These are phyloP conservation scores for Valencia hispanica DNA, from an alignment of 2,797 vertebrate species.

Conservation along the genomic window DNA sequence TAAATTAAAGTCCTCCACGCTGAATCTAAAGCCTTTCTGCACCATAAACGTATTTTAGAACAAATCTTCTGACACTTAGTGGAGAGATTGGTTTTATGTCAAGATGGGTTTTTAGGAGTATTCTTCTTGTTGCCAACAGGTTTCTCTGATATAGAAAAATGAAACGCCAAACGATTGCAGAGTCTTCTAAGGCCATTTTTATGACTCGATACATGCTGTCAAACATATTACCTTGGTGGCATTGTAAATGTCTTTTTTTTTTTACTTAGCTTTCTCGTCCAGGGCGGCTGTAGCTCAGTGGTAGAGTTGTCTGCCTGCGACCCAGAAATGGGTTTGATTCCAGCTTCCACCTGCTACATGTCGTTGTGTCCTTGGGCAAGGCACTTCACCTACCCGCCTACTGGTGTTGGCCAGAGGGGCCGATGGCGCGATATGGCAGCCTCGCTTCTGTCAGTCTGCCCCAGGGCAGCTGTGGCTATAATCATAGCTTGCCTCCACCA, in stretches of 20 bases:
- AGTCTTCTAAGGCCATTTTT: constrained; percentile 5
- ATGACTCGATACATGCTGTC: constrained; percentile 1
- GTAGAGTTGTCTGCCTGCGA: no score
- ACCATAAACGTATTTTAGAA: neutral
- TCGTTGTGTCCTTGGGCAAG: no score
- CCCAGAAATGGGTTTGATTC: no score
- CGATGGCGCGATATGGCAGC: no score
- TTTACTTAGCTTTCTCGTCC: constrained; percentile 11
- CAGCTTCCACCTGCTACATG: no score
- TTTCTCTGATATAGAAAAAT: constrained; percentile 11
- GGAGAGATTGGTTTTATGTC: constrained; percentile 31
- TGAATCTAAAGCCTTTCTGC: neutral
- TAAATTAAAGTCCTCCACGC: neutral
- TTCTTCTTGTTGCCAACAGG: neutral
- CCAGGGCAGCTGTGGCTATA: no score
- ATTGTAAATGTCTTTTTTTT: constrained; percentile 2
- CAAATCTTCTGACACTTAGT: neutral
- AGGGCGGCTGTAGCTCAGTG: no score
- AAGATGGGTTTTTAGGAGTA: constrained; percentile 12
- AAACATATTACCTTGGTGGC: neutral
- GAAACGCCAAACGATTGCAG: constrained; percentile 20
- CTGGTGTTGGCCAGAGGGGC: no score
- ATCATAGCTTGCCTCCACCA: no score
- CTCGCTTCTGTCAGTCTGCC: no score
- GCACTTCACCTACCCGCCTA: no score